Percentiles rank a stretch among this genome's conserved stretches.
These are phyloP conservation scores for Cheilosia pagana DNA, from an alignment of 2,888 invertebrate species.

Conservation along the genomic window DNA sequence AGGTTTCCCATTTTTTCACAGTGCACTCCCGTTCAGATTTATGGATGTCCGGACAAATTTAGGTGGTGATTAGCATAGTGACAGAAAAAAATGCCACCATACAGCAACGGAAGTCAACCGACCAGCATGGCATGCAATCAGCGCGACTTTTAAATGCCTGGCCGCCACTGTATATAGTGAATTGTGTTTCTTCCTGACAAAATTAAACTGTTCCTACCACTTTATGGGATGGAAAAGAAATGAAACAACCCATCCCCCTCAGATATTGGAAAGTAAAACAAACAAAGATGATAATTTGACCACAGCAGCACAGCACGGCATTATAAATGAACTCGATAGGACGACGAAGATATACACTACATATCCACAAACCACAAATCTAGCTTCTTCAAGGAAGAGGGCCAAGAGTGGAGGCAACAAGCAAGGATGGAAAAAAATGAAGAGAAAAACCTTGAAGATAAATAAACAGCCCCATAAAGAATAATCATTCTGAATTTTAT, in stretches of 20 bases:
- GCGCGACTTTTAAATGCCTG: conserved; percentile 56
- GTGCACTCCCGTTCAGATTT: conserved; percentile 53
- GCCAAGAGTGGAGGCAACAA: conserved; percentile 8
- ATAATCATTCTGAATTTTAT: conserved; percentile 83
- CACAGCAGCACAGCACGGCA: conserved; percentile 44
- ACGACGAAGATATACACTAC: conserved; percentile 47
- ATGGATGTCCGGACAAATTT: conserved; percentile 71
- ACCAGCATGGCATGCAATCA: conserved; percentile 71
- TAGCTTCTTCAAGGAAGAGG: conserved; percentile 59
- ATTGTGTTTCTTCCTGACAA: conserved; percentile 28
- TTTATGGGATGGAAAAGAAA: not conserved
- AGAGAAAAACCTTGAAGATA: conserved; percentile 83
- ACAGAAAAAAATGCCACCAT: conserved; percentile 35
- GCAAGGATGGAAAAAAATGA: conserved; percentile 16
- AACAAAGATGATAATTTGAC: conserved; percentile 75
- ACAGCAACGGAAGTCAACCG: conserved; percentile 51
- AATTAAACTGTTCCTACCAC: conserved; percentile 49
- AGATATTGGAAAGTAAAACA: conserved; percentile 73
- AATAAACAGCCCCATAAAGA: conserved; percentile 84
- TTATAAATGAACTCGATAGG: conserved; percentile 70
- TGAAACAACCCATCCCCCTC: not conserved
- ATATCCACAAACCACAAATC: conserved; percentile 18
- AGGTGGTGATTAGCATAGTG: conserved; percentile 71
- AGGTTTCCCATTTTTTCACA: conserved; percentile 30
- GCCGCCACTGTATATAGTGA: not conserved